These are phyloP conservation scores for Acleris literana DNA, from an alignment of 2,888 invertebrate species.

Conservation along the genomic window DNA sequence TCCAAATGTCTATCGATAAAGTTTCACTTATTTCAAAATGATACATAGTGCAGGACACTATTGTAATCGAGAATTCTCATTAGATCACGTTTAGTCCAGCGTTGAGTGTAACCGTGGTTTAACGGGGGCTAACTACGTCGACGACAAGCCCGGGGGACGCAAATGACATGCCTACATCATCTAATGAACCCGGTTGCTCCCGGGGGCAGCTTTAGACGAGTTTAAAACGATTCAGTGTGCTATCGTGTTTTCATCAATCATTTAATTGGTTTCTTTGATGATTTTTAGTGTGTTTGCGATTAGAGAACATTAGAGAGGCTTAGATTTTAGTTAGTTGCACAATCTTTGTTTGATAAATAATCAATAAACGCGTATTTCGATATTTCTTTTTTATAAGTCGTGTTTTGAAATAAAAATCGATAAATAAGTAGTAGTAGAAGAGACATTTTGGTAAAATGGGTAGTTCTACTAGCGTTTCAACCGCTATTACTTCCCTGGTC, in stretches of 20 bases:
- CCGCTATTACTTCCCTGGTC: too few relatives aligned
- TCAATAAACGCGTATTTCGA: too few relatives aligned
- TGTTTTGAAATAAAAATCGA: too few relatives aligned
- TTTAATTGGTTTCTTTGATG: conserved; percentile 19
- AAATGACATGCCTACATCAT: conserved; percentile 44
- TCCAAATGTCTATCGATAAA: background rate
- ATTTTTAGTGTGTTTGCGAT: conserved; percentile 1
- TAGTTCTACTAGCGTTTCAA: too few relatives aligned
- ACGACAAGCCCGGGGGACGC: conserved; percentile 44
- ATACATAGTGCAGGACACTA: background rate
- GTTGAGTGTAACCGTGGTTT: conserved; percentile 62
- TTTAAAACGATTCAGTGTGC: conserved; percentile 19
- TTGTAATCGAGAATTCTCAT: conserved; percentile 42
- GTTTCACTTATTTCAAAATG: background rate
- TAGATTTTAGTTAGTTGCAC: too few relatives aligned
- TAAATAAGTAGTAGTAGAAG: too few relatives aligned
- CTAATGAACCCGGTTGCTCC: conserved; percentile 40
- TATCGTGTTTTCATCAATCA: conserved; percentile 24
- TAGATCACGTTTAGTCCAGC: conserved; percentile 57
- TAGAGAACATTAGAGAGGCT: too few relatives aligned
- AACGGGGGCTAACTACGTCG: conserved; percentile 63
- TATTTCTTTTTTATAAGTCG: too few relatives aligned
- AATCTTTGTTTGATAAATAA: too few relatives aligned
- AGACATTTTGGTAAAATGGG: too few relatives aligned
- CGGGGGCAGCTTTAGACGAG: conserved; percentile 24